These are phyloP conservation scores for Achlya flavicornis DNA, from an alignment of 2,888 invertebrate genomes.

Conservation along the genomic window DNA sequence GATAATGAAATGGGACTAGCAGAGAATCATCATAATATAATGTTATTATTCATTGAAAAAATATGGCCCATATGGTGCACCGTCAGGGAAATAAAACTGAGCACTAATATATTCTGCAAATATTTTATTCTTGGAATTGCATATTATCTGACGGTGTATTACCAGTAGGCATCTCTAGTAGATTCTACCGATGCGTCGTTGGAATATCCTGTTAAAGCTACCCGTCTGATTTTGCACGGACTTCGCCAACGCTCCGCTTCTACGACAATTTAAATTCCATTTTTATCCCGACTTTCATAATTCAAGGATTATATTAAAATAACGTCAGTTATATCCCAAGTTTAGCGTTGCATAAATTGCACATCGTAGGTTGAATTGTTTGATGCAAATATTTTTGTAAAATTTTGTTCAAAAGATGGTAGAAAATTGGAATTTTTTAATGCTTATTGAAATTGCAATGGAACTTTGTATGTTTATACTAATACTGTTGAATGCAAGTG, in stretches of 20 bases:
- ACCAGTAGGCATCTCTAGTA: neutral
- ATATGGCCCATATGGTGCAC: neutral
- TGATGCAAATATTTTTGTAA: neutral
- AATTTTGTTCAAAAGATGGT: neutral
- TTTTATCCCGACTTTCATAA: constrained; percentile 29
- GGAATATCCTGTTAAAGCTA: constrained; percentile 21
- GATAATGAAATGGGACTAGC: neutral
- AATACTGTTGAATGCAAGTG: too few relatives aligned
- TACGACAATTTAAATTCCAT: constrained; percentile 29
- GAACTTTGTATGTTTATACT: neutral
- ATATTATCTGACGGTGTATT: constrained; percentile 5
- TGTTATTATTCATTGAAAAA: too few relatives aligned
- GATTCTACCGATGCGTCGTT: constrained; percentile 15
- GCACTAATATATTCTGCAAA: neutral
- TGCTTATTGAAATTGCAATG: neutral
- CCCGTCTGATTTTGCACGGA: constrained; percentile 17
- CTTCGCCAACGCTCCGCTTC: constrained; percentile 13
- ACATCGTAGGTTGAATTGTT: neutral
- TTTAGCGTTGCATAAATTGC: constrained; percentile 6
- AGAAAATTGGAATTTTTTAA: too few relatives aligned
- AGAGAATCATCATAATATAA: neutral
- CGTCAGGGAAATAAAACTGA: neutral
- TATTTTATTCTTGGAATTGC: neutral
- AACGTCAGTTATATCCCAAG: constrained; percentile 12
- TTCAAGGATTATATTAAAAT: constrained; percentile 24